Conservation (phyloP, 92 coral and sea anemone genomes). For the Epizoanthus stellaris region DNA sequence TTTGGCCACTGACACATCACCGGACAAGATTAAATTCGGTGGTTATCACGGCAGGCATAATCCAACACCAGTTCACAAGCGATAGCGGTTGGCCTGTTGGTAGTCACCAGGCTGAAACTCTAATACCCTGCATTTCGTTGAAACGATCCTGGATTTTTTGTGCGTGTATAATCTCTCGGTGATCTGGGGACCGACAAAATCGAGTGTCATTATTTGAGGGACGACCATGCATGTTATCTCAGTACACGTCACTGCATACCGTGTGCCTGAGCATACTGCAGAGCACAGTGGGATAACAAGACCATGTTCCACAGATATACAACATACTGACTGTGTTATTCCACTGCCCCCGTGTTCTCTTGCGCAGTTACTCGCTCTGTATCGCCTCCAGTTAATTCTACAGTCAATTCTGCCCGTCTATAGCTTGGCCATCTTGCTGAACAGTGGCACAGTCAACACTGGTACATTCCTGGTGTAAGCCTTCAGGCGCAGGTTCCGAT, state of each 20-base stretch:
- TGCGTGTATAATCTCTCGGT: too few relatives aligned
- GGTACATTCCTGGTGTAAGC: slow-evolving; percentile 95
- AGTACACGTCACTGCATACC: too few relatives aligned
- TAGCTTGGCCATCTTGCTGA: slow-evolving; percentile 81
- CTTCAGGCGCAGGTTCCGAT: slow-evolving; percentile 89
- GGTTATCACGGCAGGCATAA: too few relatives aligned
- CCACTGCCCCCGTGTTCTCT: background rate
- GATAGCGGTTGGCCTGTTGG: background rate
- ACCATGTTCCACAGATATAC: background rate
- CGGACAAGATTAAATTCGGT: background rate
- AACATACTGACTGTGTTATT: background rate
- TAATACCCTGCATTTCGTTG: too few relatives aligned
- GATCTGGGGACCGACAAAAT: too few relatives aligned
- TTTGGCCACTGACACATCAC: background rate
- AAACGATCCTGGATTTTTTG: too few relatives aligned
- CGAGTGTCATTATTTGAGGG: too few relatives aligned
- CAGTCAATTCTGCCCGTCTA: background rate
- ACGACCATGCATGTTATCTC: too few relatives aligned
- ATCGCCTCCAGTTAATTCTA: background rate
- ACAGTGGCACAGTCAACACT: slow-evolving; percentile 83
- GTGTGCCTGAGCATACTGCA: too few relatives aligned
- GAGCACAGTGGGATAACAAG: background rate
- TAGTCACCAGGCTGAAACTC: background rate
- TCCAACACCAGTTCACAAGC: too few relatives aligned
- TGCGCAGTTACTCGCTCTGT: background rate